Evolutionary conservation across 2,113 vertebrate species (phyloP), one percentile per base, ranked within the genome.

Genomic region (Carassius gibelio): DNA sequence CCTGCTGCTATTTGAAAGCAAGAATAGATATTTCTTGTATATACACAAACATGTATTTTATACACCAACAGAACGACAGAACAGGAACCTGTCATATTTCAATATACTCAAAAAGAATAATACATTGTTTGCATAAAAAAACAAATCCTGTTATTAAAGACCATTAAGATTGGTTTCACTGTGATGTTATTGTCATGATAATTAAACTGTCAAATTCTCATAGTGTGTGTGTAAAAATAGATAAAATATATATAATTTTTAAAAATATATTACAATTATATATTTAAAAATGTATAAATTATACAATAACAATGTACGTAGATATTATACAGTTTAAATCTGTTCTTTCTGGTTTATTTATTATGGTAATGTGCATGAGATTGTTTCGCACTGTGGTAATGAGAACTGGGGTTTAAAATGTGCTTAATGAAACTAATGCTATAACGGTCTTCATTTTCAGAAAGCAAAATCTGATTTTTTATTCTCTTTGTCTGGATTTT

Each of bases 311-410:
- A 52, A 52, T 1, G 50, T 0, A 52, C 13, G 4, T 14, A 48
- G 3, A 48, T 48, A 14, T 52, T 4, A 4, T 52, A 4, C 50
- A 52, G 13, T 15, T 68, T 68, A 68, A 71, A 71, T 71, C 7
- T 9, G 34, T 71, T 42, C 9, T 21, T n/a, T 72, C 36, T 10
- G 21, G 36, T 42, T 45, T 11, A 45, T 72, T 72, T 45, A 45
- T 72, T n/a, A 72, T 21, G 42, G 36, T 72, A 45, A n/a, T 45
- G 17, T 19, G 34, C 38, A 21, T 72, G 66, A 69, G 66, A 36
- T 72, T n/a, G 69, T 45, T 72, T 69, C 45, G 69, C 21, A n/a
- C 69, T 45, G 5, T 45, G 69, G 38, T 74, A 74, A 74, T 72
- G 71, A 74, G 21, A 74, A 71, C 1, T 3, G 17, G 36, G 36